phyloP scores from a whole-genome alignment of 2,113 vertebrate species.

The Aphyosemion australe region DNA sequence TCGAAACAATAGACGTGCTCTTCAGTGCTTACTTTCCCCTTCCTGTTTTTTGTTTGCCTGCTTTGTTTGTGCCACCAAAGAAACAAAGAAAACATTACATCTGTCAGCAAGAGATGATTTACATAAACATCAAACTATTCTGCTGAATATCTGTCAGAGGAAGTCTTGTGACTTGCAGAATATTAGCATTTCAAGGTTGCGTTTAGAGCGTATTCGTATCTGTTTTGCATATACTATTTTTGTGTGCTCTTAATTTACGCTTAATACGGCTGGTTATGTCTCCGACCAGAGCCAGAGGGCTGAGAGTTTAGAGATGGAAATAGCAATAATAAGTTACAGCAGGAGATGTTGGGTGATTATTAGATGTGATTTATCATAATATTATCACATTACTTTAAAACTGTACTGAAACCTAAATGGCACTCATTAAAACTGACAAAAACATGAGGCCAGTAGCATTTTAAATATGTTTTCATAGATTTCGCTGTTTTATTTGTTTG shows the following conservation, averaged over 20 bases:
- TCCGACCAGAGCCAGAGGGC: conserved; percentile 25
- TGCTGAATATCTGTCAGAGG: conserved; percentile 69
- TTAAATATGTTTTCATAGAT: too few relatives aligned
- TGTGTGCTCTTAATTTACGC: conserved; percentile 50
- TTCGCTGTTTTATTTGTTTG: too few relatives aligned
- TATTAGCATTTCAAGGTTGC: conserved; percentile 79
- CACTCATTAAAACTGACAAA: too few relatives aligned
- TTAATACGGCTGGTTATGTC: conserved; percentile 10
- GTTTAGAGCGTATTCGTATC: conserved; percentile 66
- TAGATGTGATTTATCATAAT: too few relatives aligned
- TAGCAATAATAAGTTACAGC: too few relatives aligned
- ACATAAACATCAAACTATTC: conserved; percentile 77
- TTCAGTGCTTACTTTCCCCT: conserved; percentile 60
- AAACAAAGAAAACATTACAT: conserved; percentile 75
- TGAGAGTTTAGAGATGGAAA: conserved; percentile 8
- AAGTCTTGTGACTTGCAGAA: conserved; percentile 70
- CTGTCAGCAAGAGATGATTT: conserved; percentile 76
- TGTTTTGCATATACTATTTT: conserved; percentile 72
- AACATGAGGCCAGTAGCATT: too few relatives aligned
- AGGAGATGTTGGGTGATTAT: too few relatives aligned
- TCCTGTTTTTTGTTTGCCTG: conserved; percentile 33
- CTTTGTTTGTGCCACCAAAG: conserved; percentile 74
- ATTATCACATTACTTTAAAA: too few relatives aligned
- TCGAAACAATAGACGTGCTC: conserved; percentile 72
- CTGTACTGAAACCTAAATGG: too few relatives aligned